Base-by-base conservation (phyloP, 1,140 invertebrate genomes). In the Pseudomyrmex gracilis region DNA sequence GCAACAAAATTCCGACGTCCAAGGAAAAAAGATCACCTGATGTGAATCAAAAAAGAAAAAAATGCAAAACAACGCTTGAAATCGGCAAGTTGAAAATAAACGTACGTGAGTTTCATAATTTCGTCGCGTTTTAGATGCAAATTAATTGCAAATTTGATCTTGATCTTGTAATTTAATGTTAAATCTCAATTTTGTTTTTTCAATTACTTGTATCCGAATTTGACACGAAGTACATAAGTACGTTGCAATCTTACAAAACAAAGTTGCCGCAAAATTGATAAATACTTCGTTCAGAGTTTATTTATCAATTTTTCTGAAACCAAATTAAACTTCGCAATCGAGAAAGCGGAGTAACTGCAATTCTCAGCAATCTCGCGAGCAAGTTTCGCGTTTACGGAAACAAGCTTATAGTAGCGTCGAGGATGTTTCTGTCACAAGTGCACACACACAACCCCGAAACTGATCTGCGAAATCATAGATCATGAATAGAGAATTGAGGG, bases 401-500 rank as follows among this genome's bases (percentile, higher is more conserved):
- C n/a, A 66, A 77, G 57, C 15, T 5, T 45, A 15, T 20, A 20
- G 58, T 60, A 64, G n/a, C 20, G 73, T 77, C 73, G 55, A 77
- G 73, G 61, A 55, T 17, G 20, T 9, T 24, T 10, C 10, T n/a
- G n/a, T 73, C 13, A 10, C 45, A 15, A 7, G 0, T 74, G 13
- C 47, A 63, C 61, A 74, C 61, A 74, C 24, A 47, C 47, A 45
- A 2, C 1, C 0, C 43, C n/a, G 20, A 74, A 20, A 61, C 34
- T 34, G 34, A 34, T 34, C 24, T 13, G 58, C 58, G 60, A 24
- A 63, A 63, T 63, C 22, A 61, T 61, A 61, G 43, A 47, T 73
- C 1, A 34, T 15, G 55, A 10, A 2, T 7, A 13, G 22, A 22
- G 20, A n/a, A 55, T 22, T 20, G 24, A 2, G 4, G n/a, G 2